Percentiles rank a stretch among this genome's conserved stretches.
phyloP scores from a whole-genome alignment of 1,140 invertebrate species.

The Drosophila azteca region DNA sequence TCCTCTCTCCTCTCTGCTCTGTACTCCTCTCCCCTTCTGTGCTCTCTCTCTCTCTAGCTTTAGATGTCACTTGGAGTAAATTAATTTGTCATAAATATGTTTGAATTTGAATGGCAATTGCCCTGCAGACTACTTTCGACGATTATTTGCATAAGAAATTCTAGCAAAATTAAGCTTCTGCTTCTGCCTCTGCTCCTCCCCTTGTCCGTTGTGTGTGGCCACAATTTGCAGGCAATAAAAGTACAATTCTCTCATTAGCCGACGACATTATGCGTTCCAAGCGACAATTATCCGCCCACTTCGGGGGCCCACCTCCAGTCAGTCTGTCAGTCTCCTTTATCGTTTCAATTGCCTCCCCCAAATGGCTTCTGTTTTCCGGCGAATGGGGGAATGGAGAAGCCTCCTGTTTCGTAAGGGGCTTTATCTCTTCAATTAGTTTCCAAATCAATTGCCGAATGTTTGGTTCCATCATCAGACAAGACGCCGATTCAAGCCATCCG shows the following conservation, averaged over 20 bases:
- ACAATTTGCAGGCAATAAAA: constrained; percentile 69
- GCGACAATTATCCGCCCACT: constrained; percentile 63
- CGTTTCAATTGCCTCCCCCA: constrained; percentile 29
- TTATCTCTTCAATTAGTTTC: constrained; percentile 51
- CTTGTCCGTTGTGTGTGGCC: too few relatives aligned
- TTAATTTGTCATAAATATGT: constrained; percentile 75
- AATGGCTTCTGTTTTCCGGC: constrained; percentile 9
- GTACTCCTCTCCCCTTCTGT: constrained; percentile 12
- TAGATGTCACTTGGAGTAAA: constrained; percentile 55
- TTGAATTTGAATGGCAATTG: constrained; percentile 12
- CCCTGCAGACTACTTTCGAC: constrained; percentile 6
- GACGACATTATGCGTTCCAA: constrained; percentile 72
- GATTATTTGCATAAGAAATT: constrained; percentile 26
- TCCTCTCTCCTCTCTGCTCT: constrained; percentile 1
- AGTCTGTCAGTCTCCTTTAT: constrained; percentile 12
- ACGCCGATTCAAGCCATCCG: constrained; percentile 22
- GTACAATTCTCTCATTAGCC: constrained; percentile 79
- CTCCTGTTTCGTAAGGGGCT: neutral
- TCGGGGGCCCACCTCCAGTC: neutral
- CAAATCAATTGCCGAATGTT: constrained; percentile 44
- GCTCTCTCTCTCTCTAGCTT: neutral
- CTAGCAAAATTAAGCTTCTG: neutral
- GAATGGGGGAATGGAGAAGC: neutral
- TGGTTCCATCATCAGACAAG: constrained; percentile 39
- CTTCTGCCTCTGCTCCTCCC: neutral